Conservation (phyloP, 64 coral and sea anemone genomes). For the Pocillopora verrucosa region DNA sequence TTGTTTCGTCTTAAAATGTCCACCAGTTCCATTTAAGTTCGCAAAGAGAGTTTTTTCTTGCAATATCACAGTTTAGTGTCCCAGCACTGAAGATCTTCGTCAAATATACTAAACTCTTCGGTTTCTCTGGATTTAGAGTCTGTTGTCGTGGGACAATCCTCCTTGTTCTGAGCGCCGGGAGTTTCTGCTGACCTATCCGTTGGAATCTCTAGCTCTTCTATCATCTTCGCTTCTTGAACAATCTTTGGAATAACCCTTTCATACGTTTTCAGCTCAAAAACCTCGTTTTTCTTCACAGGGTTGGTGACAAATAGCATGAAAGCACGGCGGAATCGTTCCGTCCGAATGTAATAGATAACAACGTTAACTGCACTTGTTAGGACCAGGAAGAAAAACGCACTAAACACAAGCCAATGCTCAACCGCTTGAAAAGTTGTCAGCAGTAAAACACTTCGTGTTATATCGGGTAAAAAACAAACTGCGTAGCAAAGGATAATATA, state of each 20-base stretch:
- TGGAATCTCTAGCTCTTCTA: not conserved
- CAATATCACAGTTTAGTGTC: slow-evolving; percentile 4
- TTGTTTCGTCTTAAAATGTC: not conserved
- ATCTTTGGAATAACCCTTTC: slow-evolving; percentile 2
- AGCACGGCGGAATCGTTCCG: slow-evolving; percentile 25
- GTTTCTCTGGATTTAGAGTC: not conserved
- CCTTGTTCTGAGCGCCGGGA: not conserved
- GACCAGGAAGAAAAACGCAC: not conserved
- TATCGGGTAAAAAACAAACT: slow-evolving; percentile 2
- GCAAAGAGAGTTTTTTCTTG: not conserved
- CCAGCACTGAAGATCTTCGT: not conserved
- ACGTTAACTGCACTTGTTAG: slow-evolving; percentile 3
- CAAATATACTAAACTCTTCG: not conserved
- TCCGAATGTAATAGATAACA: slow-evolving; percentile 1
- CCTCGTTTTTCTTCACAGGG: not conserved
- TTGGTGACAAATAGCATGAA: not conserved
- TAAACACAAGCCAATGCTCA: slow-evolving; percentile 11
- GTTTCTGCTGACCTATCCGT: not conserved
- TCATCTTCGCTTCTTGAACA: not conserved
- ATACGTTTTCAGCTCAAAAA: slow-evolving; percentile 3
- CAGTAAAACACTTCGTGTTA: slow-evolving; percentile 7
- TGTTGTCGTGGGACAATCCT: not conserved
- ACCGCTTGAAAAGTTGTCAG: not conserved
- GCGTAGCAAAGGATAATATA: not conserved
- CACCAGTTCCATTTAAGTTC: not conserved